Conservation (phyloP, 2,113 vertebrate genomes). For the Chascanopsetta lugubris region DNA sequence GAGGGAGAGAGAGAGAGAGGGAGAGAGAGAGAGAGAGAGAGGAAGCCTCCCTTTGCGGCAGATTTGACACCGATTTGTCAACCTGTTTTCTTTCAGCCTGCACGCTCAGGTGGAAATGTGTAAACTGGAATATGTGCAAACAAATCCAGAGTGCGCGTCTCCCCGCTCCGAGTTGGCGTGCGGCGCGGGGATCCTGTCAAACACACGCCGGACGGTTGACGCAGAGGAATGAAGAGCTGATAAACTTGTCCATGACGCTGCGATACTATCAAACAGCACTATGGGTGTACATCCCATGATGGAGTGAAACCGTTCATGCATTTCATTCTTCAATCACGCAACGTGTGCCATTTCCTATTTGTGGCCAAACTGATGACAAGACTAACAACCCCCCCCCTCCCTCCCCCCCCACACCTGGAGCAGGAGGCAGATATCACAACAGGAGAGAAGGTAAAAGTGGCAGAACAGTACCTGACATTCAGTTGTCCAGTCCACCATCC, state of each 20-base stretch:
- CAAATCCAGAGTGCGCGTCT: slow-evolving; percentile 3
- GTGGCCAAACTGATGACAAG: slow-evolving; percentile 1
- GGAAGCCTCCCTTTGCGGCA: not conserved
- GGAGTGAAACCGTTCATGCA: not conserved
- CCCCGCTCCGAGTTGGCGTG: slow-evolving; percentile 5
- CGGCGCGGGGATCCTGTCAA: slow-evolving; percentile 22
- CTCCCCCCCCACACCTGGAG: slow-evolving; percentile 23
- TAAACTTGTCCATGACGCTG: slow-evolving; percentile 39
- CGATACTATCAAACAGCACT: slow-evolving; percentile 25
- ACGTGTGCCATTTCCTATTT: slow-evolving; percentile 7
- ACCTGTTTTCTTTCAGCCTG: not conserved
- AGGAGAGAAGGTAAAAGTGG: slow-evolving; percentile 10
- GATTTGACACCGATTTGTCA: slow-evolving; percentile 26
- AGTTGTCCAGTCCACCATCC: slow-evolving; percentile 70
- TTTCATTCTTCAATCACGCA: not conserved
- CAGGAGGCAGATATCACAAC: slow-evolving; percentile 1
- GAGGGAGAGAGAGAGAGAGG: no score
- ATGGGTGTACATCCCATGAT: not conserved
- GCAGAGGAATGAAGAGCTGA: slow-evolving; percentile 31
- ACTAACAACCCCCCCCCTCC: not conserved
- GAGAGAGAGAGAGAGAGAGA: no score
- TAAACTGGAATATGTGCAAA: slow-evolving; percentile 21
- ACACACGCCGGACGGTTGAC: slow-evolving; percentile 2
- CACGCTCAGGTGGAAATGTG: not conserved
- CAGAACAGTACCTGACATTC: slow-evolving; percentile 75